Evolutionary conservation across 1,140 invertebrate genomes (phyloP), one percentile per base, ranked within the genome.

Genomic region (Drosophila tristis): DNA sequence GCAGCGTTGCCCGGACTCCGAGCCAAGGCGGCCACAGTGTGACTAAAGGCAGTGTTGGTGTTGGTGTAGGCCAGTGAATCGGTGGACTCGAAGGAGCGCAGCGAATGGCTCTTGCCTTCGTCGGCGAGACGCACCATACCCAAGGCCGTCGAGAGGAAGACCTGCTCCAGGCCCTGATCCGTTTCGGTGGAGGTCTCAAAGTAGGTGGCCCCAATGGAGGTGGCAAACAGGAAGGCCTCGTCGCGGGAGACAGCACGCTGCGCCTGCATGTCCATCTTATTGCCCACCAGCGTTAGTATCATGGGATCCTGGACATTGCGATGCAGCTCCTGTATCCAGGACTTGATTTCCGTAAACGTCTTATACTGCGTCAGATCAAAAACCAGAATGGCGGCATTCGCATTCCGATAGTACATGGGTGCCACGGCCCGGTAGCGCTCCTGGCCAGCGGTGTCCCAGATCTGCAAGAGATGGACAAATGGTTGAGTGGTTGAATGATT

Each of bases 371-470:
- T 97, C 47, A 98, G 94, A 92, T 98, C 97, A 91, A 97, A 98
- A 0, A 98, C 96, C 51, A 98, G 92, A 49, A 98, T 94, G 2
- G 97, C 97, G 3, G 96, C 97, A 85, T 97, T 97, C 0, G 97
- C 96, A 79, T 97, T 97, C 78, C 97, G 93, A 92, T 98, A 98
- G 91, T 98, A 98, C 96, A 98, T 97, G 5, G 97, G 97, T 0
- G 96, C 96, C 94, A 98, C 96, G 0, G 97, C 95, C 63, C 95
- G 94, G 92, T 97, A 98, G 75, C 97, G 93, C 91, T 96, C 95
- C 91, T 97, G 96, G 0, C 97, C 97, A 7, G 97, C 97, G 5
- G 97, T 98, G 90, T 98, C 97, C 97, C 97, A 97, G 29, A 96
- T 95, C 96, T 94, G 67, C 11, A 79, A 75, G 29, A 60, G 11